A percentile compares a stretch with the other conserved stretches of the same genome.
Evolutionary conservation across 2,888 invertebrate species (phyloP).

Genomic region (Acleris laterana): DNA sequence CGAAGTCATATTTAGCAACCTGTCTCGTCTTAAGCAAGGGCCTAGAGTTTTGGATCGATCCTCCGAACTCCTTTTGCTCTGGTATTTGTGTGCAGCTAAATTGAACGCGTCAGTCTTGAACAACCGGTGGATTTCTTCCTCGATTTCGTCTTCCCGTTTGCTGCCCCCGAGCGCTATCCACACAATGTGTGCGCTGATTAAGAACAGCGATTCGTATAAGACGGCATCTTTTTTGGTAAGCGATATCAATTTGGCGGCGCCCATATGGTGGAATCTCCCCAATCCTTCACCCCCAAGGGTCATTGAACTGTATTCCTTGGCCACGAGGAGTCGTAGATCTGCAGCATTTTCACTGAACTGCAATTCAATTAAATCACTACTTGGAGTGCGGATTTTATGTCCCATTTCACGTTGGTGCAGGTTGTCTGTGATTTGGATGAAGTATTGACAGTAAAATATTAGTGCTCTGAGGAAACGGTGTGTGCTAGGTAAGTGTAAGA

Average conservation of each 20-base stretch:
- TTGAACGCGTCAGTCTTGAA: constrained; percentile 28
- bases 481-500: constrained; percentile 16
- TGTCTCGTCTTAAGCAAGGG: constrained; percentile 7
- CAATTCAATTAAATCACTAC: constrained; percentile 6
- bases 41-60: constrained; percentile 9
- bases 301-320: constrained; percentile 29
- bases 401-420: constrained; percentile 1
- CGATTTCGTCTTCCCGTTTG: constrained; percentile 3
- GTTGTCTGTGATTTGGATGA: constrained; percentile 20
- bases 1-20: constrained; percentile 5
- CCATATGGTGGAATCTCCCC: constrained; percentile 23
- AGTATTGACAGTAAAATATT: constrained; percentile 34
- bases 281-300: constrained; percentile 8
- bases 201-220: constrained; percentile 19
- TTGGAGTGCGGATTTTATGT: constrained; percentile 8
- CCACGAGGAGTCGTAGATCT: constrained; percentile 22
- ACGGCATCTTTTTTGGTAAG: background rate
- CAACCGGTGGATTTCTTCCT: constrained; percentile 24
- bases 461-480: constrained; percentile 25
- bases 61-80: background rate
- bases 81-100: constrained; percentile 23
- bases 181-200: constrained; percentile 18
- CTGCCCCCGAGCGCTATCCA: constrained; percentile 27
- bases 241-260: background rate
- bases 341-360: constrained; percentile 18